Evolutionary conservation across 2,888 invertebrate genomes (phyloP).

Genomic region (Myopa testacea): DNA sequence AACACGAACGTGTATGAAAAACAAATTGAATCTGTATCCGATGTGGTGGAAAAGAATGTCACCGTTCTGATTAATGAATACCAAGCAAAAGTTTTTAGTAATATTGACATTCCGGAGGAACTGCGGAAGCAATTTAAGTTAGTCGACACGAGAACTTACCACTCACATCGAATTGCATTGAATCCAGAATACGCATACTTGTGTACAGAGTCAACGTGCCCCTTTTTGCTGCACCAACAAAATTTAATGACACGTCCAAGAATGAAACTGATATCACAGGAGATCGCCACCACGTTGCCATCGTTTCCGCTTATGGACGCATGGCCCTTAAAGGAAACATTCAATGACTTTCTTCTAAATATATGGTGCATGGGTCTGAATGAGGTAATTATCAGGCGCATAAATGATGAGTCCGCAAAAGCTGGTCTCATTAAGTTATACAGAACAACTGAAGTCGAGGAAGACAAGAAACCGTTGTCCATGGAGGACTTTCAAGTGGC

Average conservation of each 20-base stretch:
- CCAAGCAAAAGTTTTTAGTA: no score
- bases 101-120: no score
- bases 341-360: slow-evolving; percentile 35
- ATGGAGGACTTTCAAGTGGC: slow-evolving; percentile 41
- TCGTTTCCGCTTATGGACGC: slow-evolving; percentile 17
- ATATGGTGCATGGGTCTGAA: slow-evolving; percentile 40
- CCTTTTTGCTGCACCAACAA: slow-evolving; percentile 51
- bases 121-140: slow-evolving; percentile 4
- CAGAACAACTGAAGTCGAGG: slow-evolving; percentile 4
- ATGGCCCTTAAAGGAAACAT: slow-evolving; percentile 46
- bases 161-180: slow-evolving; percentile 39
- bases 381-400: slow-evolving; percentile 5
- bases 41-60: slow-evolving; percentile 26
- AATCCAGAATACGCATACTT: slow-evolving; percentile 43
- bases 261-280: slow-evolving; percentile 39
- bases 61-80: slow-evolving; percentile 1
- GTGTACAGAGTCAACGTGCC: slow-evolving; percentile 41
- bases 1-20: slow-evolving; percentile 22
- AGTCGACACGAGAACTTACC: background rate
- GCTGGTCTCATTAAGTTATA: slow-evolving; percentile 16
- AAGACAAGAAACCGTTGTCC: slow-evolving; percentile 34
- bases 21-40: slow-evolving; percentile 30
- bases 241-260: slow-evolving; percentile 46
- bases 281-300: slow-evolving; percentile 43
- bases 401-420: slow-evolving; percentile 22